Evolutionary conservation across 2,113 vertebrate genomes (phyloP).

Genomic region (Lepisosteus osseus): DNA sequence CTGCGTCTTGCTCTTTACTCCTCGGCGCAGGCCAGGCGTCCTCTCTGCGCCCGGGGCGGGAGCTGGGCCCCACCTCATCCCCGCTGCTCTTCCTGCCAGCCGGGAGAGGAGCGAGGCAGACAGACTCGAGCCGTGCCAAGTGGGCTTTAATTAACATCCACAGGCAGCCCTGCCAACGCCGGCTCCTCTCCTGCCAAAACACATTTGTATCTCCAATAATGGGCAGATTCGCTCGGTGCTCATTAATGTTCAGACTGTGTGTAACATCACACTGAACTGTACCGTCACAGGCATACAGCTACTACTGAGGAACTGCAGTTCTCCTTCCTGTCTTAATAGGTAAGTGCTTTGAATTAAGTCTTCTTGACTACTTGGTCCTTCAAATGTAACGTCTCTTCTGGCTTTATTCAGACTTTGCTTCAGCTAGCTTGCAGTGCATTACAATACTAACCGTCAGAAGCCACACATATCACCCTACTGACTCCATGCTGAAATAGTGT

Average conservation of each 20-base stretch:
- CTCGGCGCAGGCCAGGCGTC: no score
- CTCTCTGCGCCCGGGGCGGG: not conserved
- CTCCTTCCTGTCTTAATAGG: no score
- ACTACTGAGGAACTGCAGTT: no score
- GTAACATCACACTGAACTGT: constrained; percentile 1
- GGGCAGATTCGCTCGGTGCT: constrained; percentile 23
- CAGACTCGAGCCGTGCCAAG: constrained; percentile 58
- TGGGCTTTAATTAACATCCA: constrained; percentile 57
- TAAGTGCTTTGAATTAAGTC: no score
- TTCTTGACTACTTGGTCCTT: no score
- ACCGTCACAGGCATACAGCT: not conserved
- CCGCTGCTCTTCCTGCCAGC: constrained; percentile 15
- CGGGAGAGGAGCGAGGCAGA: constrained; percentile 51
- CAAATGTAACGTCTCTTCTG: no score
- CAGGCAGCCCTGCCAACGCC: constrained; percentile 16
- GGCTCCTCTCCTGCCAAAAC: constrained; percentile 25
- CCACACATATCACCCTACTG: no score
- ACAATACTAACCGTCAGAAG: no score
- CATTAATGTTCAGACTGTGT: constrained; percentile 8
- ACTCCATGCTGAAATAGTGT: no score
- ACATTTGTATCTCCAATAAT: constrained; percentile 31
- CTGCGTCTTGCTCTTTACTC: no score
- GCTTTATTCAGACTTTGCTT: no score
- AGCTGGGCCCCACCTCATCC: not conserved
- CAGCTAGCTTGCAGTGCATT: no score